Percentiles rank a stretch among this genome's conserved stretches.
Evolutionary conservation across 2,113 vertebrate genomes (phyloP).

Genomic region (Chrysochloris asiatica): DNA sequence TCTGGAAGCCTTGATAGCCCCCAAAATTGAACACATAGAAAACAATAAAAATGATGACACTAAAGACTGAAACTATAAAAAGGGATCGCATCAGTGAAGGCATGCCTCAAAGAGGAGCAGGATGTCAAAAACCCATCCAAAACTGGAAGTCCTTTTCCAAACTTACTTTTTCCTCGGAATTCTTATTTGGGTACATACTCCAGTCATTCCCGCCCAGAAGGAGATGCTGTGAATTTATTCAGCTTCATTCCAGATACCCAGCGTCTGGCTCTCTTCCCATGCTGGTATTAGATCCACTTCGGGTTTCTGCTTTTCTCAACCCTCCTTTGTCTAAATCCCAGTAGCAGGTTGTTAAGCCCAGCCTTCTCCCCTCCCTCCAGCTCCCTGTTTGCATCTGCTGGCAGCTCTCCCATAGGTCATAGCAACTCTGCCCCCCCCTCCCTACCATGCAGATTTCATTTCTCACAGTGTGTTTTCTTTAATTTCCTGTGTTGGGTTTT

Average conservation of each 20-base stretch:
- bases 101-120: conserved; percentile 57
- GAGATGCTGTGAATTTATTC: accelerated
- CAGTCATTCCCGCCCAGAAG: not conserved
- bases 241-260: not conserved
- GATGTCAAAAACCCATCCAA: not conserved
- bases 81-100: conserved; percentile 38
- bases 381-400: not conserved
- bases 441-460: not conserved
- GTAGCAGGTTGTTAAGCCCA: conserved; percentile 62
- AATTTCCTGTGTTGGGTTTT: not conserved
- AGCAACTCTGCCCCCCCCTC: not conserved
- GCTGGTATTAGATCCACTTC: conserved; percentile 18
- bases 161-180: conserved; percentile 29
- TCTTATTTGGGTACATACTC: conserved; percentile 5
- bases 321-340: conserved; percentile 69
- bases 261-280: not conserved
- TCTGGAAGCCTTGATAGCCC: conserved; percentile 33
- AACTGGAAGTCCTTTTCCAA: not conserved
- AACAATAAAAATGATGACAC: conserved; percentile 61
- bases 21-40: conserved; percentile 48
- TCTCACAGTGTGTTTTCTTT: not conserved
- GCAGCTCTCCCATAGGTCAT: not conserved
- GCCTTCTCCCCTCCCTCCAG: conserved; percentile 31
- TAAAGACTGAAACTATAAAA: conserved; percentile 52
- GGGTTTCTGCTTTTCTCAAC: conserved; percentile 26